A percentile compares a stretch with the other conserved stretches of the same genome.
These are phyloP conservation scores for Platorchestia sp. DNA, from an alignment of 1,140 invertebrate genomes.

Conservation along the genomic window DNA sequence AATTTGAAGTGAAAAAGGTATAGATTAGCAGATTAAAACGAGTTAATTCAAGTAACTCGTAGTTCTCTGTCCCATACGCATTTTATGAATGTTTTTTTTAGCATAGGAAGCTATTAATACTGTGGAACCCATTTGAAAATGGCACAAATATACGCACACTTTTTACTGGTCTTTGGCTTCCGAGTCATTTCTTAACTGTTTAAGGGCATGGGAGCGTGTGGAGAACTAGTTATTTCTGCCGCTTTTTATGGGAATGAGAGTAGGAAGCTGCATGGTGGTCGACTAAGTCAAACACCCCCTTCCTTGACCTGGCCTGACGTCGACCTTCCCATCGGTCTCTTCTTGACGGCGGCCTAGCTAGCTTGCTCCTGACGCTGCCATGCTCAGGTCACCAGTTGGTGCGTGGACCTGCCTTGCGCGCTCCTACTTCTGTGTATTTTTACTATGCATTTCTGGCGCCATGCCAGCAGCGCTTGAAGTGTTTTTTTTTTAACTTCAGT, in stretches of 20 bases:
- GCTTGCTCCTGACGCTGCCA: background rate
- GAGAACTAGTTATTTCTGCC: background rate
- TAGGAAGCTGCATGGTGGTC: background rate
- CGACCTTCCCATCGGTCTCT: constrained; percentile 9
- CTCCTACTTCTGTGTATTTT: background rate
- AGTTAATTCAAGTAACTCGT: background rate
- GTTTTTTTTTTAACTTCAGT: too few relatives aligned
- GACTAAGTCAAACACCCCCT: constrained; percentile 8
- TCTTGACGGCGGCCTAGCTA: constrained; percentile 4
- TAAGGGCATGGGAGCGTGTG: background rate
- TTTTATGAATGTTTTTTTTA: background rate
- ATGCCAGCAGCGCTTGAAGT: too few relatives aligned
- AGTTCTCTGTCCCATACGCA: background rate
- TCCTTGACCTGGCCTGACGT: constrained; percentile 9
- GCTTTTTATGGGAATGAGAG: background rate
- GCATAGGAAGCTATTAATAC: background rate
- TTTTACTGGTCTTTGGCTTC: background rate
- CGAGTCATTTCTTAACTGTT: background rate
- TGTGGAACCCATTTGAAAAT: background rate
- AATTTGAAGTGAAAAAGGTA: too few relatives aligned
- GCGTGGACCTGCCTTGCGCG: background rate
- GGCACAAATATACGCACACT: background rate
- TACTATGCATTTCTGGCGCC: background rate
- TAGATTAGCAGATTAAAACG: background rate
- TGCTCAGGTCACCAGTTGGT: background rate